Percentiles rank a stretch among this genome's conserved stretches.
phyloP scores from a whole-genome alignment of 2,888 invertebrate genomes.

The Stenodema calcarata region DNA sequence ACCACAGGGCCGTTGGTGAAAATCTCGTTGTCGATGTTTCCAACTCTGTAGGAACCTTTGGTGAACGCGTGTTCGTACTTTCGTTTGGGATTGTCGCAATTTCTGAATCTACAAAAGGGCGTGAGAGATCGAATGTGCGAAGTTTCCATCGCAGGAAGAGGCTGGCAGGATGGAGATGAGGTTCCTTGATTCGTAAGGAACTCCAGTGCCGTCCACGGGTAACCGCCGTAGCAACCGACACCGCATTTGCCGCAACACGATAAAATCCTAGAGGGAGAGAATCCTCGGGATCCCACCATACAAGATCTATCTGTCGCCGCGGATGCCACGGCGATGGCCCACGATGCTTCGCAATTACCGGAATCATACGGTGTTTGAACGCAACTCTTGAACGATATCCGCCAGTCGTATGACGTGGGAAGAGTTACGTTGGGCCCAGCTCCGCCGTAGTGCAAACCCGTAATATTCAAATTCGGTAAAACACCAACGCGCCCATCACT shows the following conservation, averaged over 20 bases:
- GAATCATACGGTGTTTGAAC: background rate
- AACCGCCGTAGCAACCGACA: background rate
- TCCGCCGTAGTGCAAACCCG: background rate
- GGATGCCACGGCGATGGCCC: background rate
- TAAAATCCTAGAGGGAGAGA: background rate
- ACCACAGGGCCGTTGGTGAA: constrained; percentile 5
- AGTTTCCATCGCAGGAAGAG: background rate
- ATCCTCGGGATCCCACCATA: background rate
- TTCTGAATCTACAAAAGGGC: background rate
- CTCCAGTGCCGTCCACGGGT: background rate
- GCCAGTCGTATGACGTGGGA: background rate
- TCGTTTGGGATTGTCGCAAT: background rate
- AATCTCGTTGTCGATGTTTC: background rate
- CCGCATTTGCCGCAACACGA: background rate
- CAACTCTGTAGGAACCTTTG: background rate
- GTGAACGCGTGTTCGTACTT: background rate
- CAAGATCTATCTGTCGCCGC: background rate
- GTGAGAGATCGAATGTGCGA: background rate
- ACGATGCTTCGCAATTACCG: constrained; percentile 5
- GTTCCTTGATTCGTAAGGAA: background rate
- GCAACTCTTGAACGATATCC: background rate
- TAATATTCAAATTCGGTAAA: background rate
- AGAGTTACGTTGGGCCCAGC: background rate
- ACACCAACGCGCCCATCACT: background rate
- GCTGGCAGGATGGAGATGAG: background rate